A percentile compares a stretch with the other conserved stretches of the same genome.
Evolutionary conservation across 2,113 vertebrate genomes (phyloP).

Genomic region (Poeciliopsis retropinna): DNA sequence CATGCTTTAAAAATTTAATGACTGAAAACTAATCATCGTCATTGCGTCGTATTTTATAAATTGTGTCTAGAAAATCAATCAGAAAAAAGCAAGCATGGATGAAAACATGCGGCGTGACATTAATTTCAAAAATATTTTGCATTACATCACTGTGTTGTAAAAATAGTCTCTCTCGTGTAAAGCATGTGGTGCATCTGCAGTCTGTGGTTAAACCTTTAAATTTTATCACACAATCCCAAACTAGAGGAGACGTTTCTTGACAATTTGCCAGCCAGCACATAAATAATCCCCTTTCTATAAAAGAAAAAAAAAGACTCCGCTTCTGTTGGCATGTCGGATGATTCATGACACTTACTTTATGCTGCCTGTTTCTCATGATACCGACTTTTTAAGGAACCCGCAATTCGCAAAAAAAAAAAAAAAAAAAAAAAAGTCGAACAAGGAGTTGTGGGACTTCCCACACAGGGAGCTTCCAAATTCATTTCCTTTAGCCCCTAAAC

Average conservation of each 20-base stretch:
- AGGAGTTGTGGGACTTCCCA: slow-evolving; percentile 41
- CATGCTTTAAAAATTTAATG: background rate
- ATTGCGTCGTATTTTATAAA: background rate
- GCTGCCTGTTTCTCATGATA: slow-evolving; percentile 56
- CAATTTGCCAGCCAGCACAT: background rate
- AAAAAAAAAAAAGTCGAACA: slow-evolving; percentile 32
- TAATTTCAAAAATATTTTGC: background rate
- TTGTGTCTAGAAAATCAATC: background rate
- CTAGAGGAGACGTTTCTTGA: slow-evolving; percentile 12
- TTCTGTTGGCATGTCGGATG: slow-evolving; percentile 37
- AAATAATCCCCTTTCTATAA: background rate
- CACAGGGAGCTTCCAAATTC: slow-evolving; percentile 64
- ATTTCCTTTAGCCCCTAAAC: slow-evolving; percentile 50
- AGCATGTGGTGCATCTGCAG: too few species aligned
- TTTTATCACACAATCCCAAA: background rate
- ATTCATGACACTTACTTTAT: slow-evolving; percentile 30
- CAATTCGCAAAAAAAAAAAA: slow-evolving; percentile 36
- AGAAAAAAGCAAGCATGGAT: too few species aligned
- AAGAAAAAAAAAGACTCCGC: slow-evolving; percentile 12
- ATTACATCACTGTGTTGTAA: background rate
- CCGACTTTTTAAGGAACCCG: slow-evolving; percentile 31
- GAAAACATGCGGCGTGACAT: background rate
- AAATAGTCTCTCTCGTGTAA: background rate
- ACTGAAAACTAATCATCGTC: background rate
- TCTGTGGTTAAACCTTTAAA: background rate